phyloP scores from a whole-genome alignment of 2,113 vertebrate genomes.

The Pollimyrus isidori region DNA sequence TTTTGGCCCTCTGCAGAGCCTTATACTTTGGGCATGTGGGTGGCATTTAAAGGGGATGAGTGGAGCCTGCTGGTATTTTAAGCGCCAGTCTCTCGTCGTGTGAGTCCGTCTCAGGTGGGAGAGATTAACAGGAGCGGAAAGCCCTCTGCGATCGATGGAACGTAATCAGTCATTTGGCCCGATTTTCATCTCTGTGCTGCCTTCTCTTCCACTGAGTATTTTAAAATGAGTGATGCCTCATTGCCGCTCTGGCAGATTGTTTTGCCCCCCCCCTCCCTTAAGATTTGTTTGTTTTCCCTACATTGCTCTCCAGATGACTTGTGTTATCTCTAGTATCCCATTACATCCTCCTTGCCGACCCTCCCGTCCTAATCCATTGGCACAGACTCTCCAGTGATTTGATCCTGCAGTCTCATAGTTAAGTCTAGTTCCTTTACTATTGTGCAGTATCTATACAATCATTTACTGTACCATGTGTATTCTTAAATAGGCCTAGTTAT shows the following conservation, averaged over 20 bases:
- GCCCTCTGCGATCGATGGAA: conserved; percentile 1
- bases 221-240: background rate
- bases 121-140: conserved; percentile 1
- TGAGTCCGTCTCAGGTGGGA: background rate
- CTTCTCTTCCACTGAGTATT: background rate
- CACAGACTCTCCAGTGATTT: background rate
- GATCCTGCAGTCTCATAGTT: background rate
- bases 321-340: background rate
- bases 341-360: background rate
- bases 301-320: background rate
- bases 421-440: background rate
- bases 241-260: background rate
- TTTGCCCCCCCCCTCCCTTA: background rate
- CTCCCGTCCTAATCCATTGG: background rate
- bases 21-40: background rate
- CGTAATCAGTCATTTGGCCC: background rate
- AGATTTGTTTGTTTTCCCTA: background rate
- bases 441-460: background rate
- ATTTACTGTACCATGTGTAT: background rate
- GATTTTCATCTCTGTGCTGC: background rate
- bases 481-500: background rate
- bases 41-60: background rate
- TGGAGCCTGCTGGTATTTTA: background rate
- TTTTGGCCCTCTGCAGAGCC: background rate
- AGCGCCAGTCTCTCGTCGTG: background rate